Base-by-base conservation (phyloP, 1,140 invertebrate species). In the Brachionus plicatilis region DNA sequence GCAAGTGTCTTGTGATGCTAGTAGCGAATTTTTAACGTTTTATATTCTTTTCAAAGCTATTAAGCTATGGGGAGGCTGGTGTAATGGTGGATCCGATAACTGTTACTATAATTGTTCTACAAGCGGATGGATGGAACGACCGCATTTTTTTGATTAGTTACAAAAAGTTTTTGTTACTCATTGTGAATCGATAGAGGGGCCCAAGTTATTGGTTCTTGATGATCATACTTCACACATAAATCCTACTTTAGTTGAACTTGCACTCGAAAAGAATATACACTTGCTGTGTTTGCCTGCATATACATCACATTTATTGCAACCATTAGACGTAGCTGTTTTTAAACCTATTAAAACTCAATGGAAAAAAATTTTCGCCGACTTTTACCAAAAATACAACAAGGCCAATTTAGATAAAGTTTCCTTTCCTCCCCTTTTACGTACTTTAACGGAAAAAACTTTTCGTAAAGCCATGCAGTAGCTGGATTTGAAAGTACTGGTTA, bases 241-340 rank as follows among this genome's bases (percentile, higher is more conserved):
- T 33, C 33, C 14, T 33, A 68, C 12, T 33, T 33, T 60, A 20
- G 56, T 53, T 65, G 20, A 78, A 78, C 24, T 76, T 17, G 68
- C 84, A 20, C 79, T 76, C 12, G 41, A 85, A 29, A 75, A 86
- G 41, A 24, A 85, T 24, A 85, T 86, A 37, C 43, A 78, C 37
- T 82, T 87, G 27, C 33, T 87, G 12, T 79, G 85, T 29, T 75
- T 87, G 12, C 87, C 87, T 33, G 86, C 86, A 9, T 86, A 88
- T 43, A 86, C 86, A 11, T 86, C 86, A 50, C 85, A 86, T 45
- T 78, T 45, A 60, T 68, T 87, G 4, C 86, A 86, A 72, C 85
- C 86, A 4, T 79, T 86, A 4, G 86, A 87, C 47, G 75, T 47
- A 53, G 68, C 12, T 7, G 84, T 86, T 14, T 87, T 87, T 80